Evolutionary conservation across 2,113 vertebrate species (phyloP).

Genomic region (Elephantulus edwardii): DNA sequence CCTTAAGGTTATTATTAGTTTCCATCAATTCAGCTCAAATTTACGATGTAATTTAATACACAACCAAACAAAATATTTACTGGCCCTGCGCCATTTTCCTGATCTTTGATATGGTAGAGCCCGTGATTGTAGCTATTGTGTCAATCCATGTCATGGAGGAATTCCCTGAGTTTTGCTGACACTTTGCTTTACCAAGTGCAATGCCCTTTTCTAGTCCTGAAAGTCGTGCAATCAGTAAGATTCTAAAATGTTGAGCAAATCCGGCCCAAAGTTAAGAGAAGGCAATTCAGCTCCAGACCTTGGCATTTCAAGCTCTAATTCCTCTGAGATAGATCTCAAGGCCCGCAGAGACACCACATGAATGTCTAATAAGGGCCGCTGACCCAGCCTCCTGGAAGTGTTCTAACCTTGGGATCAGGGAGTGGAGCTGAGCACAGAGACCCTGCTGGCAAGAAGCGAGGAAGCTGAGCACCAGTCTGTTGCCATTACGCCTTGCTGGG

Average conservation of each 20-base stretch:
- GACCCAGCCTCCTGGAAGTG: background rate
- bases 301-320: background rate
- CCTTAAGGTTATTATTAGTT: too few species aligned
- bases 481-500: background rate
- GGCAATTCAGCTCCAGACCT: background rate
- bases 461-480: background rate
- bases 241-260: background rate
- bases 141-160: too few species aligned
- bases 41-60: too few species aligned
- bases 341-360: background rate
- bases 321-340: background rate
- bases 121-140: too few species aligned
- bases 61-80: too few species aligned
- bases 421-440: background rate
- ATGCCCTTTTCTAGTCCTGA: background rate
- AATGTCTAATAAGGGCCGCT: fast-evolving
- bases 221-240: background rate
- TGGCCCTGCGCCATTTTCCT: too few species aligned
- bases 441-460: background rate
- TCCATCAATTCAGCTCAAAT: too few species aligned
- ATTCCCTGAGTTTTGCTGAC: too few species aligned
- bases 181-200: too few species aligned
- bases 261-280: background rate
- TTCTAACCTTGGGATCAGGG: background rate
- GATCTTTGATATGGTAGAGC: too few species aligned